Evolutionary conservation across 1,140 invertebrate species (phyloP).

Genomic region (Trichogramma pretiosum): DNA sequence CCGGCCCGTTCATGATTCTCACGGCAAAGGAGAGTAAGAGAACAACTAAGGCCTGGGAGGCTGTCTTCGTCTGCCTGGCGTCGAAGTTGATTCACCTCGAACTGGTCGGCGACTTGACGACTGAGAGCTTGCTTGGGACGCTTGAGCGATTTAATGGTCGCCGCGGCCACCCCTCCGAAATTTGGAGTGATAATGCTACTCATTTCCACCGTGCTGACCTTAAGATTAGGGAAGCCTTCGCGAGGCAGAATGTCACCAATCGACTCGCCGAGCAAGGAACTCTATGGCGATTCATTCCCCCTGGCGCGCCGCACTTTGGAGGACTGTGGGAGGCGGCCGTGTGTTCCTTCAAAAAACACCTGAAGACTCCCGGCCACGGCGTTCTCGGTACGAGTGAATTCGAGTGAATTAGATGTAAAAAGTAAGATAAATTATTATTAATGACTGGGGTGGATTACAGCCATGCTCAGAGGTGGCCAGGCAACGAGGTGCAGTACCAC

Average conservation of each 20-base stretch:
- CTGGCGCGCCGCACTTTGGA: neutral
- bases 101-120: neutral
- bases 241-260: too few relatives aligned
- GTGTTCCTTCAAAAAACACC: slow-evolving; percentile 19
- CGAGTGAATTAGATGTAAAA: too few relatives aligned
- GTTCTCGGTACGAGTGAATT: slow-evolving; percentile 19
- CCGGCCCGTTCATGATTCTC: neutral
- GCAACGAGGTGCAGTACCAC: too few relatives aligned
- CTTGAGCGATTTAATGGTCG: neutral
- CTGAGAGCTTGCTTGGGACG: neutral
- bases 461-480: neutral
- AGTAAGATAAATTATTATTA: too few relatives aligned
- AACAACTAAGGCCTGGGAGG: slow-evolving; percentile 14
- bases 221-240: too few relatives aligned
- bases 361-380: slow-evolving; percentile 27
- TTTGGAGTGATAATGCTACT: slow-evolving; percentile 24
- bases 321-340: neutral
- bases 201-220: too few relatives aligned
- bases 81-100: slow-evolving; percentile 3
- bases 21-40: neutral
- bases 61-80: neutral
- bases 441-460: too few relatives aligned
- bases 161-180: slow-evolving; percentile 15
- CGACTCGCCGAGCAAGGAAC: neutral
- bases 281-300: neutral